Conservation (phyloP, 2,113 vertebrate genomes). For the Urocolius indicus region DNA sequence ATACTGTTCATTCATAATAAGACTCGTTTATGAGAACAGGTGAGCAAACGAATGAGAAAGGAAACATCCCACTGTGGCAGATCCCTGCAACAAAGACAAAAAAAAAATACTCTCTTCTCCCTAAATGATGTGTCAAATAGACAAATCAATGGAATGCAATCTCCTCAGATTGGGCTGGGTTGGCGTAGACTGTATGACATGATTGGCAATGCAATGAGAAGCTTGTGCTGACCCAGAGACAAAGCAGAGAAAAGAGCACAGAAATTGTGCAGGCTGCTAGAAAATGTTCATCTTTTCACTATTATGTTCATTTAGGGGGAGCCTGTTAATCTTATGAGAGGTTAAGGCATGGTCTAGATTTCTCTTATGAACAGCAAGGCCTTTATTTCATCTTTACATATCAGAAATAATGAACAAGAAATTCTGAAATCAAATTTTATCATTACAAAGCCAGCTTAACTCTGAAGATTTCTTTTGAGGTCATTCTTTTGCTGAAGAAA, state of each 20-base stretch:
- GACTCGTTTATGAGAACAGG: not conserved
- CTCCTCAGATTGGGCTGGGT: not conserved
- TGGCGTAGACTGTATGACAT: not conserved
- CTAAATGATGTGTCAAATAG: not conserved
- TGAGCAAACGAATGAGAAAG: not conserved
- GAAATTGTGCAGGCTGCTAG: not conserved
- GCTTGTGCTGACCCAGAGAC: not conserved
- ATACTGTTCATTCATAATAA: not conserved
- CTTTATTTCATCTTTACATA: not conserved
- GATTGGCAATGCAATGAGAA: not conserved
- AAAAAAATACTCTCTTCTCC: not conserved
- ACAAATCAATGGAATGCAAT: not conserved
- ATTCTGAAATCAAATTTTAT: not conserved
- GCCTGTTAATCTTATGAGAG: not conserved
- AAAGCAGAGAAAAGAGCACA: not conserved
- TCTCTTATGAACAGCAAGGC: not conserved
- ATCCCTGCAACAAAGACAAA: not conserved
- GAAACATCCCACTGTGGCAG: not conserved
- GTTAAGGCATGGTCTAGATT: not conserved
- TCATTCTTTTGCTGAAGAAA: not conserved
- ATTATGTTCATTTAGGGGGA: not conserved
- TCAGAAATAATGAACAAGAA: not conserved
- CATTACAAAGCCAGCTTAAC: not conserved
- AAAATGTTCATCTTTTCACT: not conserved
- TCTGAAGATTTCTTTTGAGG: not conserved